Conservation (phyloP, 2,113 vertebrate species). For the Cyanocitta stelleri region DNA sequence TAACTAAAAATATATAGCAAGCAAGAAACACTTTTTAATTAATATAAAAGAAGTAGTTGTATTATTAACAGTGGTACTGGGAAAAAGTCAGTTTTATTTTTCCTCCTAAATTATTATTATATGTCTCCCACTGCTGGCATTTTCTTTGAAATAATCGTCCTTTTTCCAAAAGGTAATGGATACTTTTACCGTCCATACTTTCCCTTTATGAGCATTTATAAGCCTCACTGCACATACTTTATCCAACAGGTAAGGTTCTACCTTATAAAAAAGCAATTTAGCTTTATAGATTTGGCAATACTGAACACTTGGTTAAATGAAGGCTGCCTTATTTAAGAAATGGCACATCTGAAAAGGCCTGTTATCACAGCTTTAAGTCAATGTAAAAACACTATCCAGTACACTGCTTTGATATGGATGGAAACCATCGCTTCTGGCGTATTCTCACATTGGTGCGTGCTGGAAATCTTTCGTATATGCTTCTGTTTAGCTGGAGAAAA, state of each 20-base stretch:
- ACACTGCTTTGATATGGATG: background rate
- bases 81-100: slow-evolving; percentile 59
- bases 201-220: slow-evolving; percentile 59
- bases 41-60: slow-evolving; percentile 59
- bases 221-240: slow-evolving; percentile 62
- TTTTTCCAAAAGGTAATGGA: slow-evolving; percentile 63
- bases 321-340: slow-evolving; percentile 40
- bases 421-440: background rate
- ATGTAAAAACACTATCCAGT: background rate
- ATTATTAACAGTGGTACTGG: slow-evolving; percentile 55
- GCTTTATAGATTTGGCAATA: slow-evolving; percentile 56
- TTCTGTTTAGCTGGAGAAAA: background rate
- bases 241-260: slow-evolving; percentile 57
- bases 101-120: slow-evolving; percentile 54
- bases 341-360: slow-evolving; percentile 21
- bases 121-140: slow-evolving; percentile 51
- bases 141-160: slow-evolving; percentile 58
- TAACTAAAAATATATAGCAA: slow-evolving; percentile 44
- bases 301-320: slow-evolving; percentile 39
- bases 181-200: slow-evolving; percentile 47
- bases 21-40: slow-evolving; percentile 56
- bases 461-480: background rate
- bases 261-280: slow-evolving; percentile 64
- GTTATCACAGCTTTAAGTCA: slow-evolving; percentile 12
- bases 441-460: background rate